Conservation (phyloP, 2,113 vertebrate genomes). For the Butastur rufipennis region DNA sequence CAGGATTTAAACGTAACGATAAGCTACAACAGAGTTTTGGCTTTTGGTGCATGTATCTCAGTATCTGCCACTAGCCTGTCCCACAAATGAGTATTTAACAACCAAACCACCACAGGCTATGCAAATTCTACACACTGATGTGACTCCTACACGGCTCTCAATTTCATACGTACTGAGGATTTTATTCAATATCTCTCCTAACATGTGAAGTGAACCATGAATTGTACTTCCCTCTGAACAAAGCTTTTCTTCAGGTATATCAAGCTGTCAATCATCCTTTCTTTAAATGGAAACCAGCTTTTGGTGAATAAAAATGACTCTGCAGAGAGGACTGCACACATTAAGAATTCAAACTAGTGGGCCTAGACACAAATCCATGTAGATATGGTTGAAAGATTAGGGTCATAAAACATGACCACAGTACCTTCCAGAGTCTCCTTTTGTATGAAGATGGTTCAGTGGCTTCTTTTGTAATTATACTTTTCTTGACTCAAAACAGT, state of each 20-base stretch:
- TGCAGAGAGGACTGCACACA: background rate
- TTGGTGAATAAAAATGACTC: background rate
- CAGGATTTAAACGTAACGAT: background rate
- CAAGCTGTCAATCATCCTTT: background rate
- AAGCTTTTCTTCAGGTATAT: background rate
- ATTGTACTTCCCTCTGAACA: background rate
- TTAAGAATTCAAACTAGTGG: background rate
- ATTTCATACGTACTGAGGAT: background rate
- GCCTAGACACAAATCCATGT: background rate
- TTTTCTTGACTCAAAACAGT: background rate
- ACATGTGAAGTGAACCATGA: background rate
- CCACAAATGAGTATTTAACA: background rate
- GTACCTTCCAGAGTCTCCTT: background rate
- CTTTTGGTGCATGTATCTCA: background rate
- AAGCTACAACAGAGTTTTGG: background rate
- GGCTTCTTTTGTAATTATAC: background rate
- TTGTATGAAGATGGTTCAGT: background rate
- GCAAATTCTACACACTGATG: background rate
- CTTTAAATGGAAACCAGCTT: background rate
- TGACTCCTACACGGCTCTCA: background rate
- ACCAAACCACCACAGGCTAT: background rate
- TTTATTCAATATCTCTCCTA: background rate
- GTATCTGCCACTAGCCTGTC: background rate
- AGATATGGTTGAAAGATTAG: background rate
- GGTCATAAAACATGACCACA: background rate